Base-by-base conservation (phyloP, 1,140 invertebrate species). In the Papilio xuthus region DNA sequence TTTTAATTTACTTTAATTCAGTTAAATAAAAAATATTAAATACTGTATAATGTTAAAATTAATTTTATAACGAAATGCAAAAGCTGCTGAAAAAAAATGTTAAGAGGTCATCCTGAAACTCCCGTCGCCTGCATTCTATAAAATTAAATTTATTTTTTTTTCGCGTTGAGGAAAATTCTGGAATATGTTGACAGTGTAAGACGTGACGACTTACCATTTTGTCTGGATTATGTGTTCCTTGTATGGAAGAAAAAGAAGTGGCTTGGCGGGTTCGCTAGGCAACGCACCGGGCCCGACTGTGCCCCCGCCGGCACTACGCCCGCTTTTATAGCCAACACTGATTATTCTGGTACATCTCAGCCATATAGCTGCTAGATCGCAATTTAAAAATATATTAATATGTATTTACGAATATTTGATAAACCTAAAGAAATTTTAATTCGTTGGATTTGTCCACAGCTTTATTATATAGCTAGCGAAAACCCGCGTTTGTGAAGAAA, bases 231-330 rank as follows among this genome's bases (percentile, higher is more conserved):
- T 80, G 42, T 82, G 28, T 32, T 73, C n/a, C 42, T 74, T 69
- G 77, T 63, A 23, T 47, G 56, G 41, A 79, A 77, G 77, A 85
- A 81, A 79, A 56, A 53, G 50, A 47, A 50, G 78, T 85, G 89
- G 90, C 90, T 83, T 86, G 82, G 90, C 85, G 89, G 76, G 91
- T 90, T 88, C 84, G 91, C 80, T 77, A 93, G 89, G 91, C 90
- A 91, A 91, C 91, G 87, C 91, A 87, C 91, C 90, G 90, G 84
- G 89, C 89, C 91, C 78, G 83, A 93, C 90, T 93, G 90, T 91
- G 85, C 69, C 50, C 78, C 41, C 44, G 26, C 15, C 23, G 71
- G 73, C 79, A 72, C 18, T 23, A 41, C 80, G 76, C 77, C 28
- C 56, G 77, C 76, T 81, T 85, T 85, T 88, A 86, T 85, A 81